These are phyloP conservation scores for Dioctria linearis DNA, from an alignment of 2,888 invertebrate species.

Conservation along the genomic window DNA sequence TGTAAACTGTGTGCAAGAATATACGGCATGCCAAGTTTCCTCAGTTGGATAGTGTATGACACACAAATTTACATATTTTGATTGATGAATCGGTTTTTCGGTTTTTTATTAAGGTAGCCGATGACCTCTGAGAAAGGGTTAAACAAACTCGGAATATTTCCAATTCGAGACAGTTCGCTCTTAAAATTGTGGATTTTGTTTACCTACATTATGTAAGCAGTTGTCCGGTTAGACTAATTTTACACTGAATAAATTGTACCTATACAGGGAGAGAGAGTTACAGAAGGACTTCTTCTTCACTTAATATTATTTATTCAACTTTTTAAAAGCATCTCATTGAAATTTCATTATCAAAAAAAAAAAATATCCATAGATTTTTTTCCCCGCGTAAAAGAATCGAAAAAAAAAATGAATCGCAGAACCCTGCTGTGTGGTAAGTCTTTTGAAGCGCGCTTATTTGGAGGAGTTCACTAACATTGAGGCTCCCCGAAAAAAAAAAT, in stretches of 20 bases:
- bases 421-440: neutral
- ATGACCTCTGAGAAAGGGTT: constrained; percentile 53
- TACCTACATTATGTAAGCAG: neutral
- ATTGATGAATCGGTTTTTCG: constrained; percentile 56
- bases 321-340: neutral
- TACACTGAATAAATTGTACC: constrained; percentile 5
- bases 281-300: neutral
- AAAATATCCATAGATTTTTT: neutral
- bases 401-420: constrained; percentile 39
- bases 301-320: too few relatives aligned
- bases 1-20: constrained; percentile 27
- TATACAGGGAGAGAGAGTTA: neutral
- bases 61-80: constrained; percentile 57
- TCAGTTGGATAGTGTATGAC: constrained; percentile 55
- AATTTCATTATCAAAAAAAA: too few relatives aligned
- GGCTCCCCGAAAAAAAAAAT: neutral
- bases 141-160: constrained; percentile 23
- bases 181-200: constrained; percentile 5
- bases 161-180: neutral
- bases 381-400: constrained; percentile 25
- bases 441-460: neutral
- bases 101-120: constrained; percentile 48
- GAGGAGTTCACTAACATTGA: neutral
- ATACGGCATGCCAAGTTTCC: neutral
- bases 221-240: neutral